Evolutionary conservation across 64 coral and sea anemone genomes (phyloP).

Genomic region (Dendrophyllia cribrosa): DNA sequence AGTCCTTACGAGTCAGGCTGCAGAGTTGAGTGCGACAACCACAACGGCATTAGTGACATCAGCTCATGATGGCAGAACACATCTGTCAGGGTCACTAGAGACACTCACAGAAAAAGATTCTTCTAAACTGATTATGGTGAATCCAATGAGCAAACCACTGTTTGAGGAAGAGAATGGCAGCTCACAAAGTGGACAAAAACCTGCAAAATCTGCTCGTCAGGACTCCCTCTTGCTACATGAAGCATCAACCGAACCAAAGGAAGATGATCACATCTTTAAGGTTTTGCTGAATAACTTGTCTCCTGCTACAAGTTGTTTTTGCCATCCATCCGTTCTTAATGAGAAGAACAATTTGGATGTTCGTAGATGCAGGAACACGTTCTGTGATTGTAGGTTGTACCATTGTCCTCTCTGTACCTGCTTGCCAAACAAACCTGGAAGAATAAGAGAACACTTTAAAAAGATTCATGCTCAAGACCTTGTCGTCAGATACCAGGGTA

Average conservation of each 20-base stretch:
- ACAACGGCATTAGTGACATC: not conserved
- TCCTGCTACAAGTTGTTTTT: slow-evolving; percentile 55
- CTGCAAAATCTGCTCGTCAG: slow-evolving; percentile 56
- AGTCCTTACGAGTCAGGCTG: not conserved
- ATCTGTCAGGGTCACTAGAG: not conserved
- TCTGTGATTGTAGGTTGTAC: slow-evolving; percentile 92
- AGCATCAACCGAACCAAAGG: slow-evolving; percentile 14
- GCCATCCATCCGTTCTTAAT: slow-evolving; percentile 77
- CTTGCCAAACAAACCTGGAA: slow-evolving; percentile 90
- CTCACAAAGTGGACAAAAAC: slow-evolving; percentile 33
- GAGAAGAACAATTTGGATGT: slow-evolving; percentile 56
- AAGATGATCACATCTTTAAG: slow-evolving; percentile 86
- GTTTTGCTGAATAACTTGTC: slow-evolving; percentile 70
- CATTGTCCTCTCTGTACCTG: slow-evolving; percentile 94
- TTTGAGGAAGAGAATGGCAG: not conserved
- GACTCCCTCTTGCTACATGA: slow-evolving; percentile 66
- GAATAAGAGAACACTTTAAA: slow-evolving; percentile 93
- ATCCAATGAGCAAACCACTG: slow-evolving; percentile 15
- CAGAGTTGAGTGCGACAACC: not conserved
- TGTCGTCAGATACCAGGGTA: slow-evolving; percentile 91
- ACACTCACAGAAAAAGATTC: slow-evolving; percentile 6
- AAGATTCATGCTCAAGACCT: slow-evolving; percentile 89
- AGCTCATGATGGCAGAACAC: not conserved
- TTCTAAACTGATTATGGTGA: slow-evolving; percentile 21
- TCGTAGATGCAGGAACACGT: slow-evolving; percentile 77